Evolutionary conservation across 1,140 invertebrate genomes (phyloP).

Genomic region (Propsilocerus akamusi): DNA sequence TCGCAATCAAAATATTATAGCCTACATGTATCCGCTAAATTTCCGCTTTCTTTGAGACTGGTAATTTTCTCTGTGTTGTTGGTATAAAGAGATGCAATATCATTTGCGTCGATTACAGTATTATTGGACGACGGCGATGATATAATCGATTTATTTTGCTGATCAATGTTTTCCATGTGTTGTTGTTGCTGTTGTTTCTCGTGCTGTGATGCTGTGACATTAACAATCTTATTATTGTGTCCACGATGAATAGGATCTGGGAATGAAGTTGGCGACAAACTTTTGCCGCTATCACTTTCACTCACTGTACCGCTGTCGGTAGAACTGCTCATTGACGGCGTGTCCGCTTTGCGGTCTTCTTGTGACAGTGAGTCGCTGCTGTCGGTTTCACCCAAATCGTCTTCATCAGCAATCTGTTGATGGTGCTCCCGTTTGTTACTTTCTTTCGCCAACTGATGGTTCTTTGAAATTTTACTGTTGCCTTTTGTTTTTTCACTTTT

Average conservation of each 20-base stretch:
- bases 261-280: slow-evolving; percentile 10
- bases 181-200: not conserved
- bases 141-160: slow-evolving; percentile 3
- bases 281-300: slow-evolving; percentile 15
- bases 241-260: slow-evolving; percentile 6
- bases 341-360: slow-evolving; percentile 8
- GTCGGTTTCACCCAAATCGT: slow-evolving; percentile 12
- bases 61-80: not conserved
- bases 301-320: slow-evolving; percentile 6
- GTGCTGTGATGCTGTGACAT: not conserved
- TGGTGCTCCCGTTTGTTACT: slow-evolving; percentile 21
- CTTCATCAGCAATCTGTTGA: slow-evolving; percentile 14
- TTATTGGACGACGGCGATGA: not conserved
- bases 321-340: slow-evolving; percentile 6
- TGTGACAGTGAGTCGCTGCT: slow-evolving; percentile 14
- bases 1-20: not conserved
- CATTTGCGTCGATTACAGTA: not conserved
- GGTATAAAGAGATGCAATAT: not conserved
- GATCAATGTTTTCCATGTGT: not conserved
- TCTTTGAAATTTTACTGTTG: no score
- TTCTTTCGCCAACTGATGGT: slow-evolving; percentile 23
- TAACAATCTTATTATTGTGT: not conserved
- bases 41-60: slow-evolving; percentile 1
- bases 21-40: not conserved
- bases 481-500: slow-evolving; percentile 19